Percentiles rank a stretch among this genome's conserved stretches.
These are phyloP conservation scores for Physocephala rufipes DNA, from an alignment of 2,888 invertebrate species.

Conservation along the genomic window DNA sequence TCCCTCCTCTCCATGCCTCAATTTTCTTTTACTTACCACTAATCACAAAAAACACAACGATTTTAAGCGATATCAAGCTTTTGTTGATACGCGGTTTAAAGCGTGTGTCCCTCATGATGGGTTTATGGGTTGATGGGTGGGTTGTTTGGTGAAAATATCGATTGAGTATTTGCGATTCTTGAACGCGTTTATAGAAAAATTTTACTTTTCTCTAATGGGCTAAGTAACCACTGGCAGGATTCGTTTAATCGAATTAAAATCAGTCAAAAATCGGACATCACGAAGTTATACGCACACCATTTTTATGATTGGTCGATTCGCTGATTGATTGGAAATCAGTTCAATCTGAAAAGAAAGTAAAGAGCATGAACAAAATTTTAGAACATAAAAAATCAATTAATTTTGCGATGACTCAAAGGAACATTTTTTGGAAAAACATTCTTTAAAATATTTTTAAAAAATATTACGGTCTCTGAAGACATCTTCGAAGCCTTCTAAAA, in stretches of 20 bases:
- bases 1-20: neutral
- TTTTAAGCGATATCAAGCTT: slow-evolving; percentile 80
- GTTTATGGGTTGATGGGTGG: no score
- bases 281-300: neutral
- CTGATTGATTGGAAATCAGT: neutral
- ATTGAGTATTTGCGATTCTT: neutral
- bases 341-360: slow-evolving; percentile 4
- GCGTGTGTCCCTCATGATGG: slow-evolving; percentile 58
- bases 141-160: no score
- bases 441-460: no score
- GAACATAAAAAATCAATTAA: neutral
- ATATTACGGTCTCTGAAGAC: no score
- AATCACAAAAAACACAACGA: slow-evolving; percentile 82
- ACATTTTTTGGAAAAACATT: no score
- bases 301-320: neutral
- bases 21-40: slow-evolving; percentile 71
- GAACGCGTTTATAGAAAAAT: neutral
- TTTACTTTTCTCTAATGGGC: slow-evolving; percentile 11
- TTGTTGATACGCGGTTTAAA: slow-evolving; percentile 70
- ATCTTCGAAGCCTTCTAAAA: no score
- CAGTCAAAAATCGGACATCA: neutral
- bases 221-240: slow-evolving; percentile 40
- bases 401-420: no score
- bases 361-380: neutral
- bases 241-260: slow-evolving; percentile 34